Conservation (phyloP, 2,888 invertebrate genomes). For the Xestia rhomboidea region DNA sequence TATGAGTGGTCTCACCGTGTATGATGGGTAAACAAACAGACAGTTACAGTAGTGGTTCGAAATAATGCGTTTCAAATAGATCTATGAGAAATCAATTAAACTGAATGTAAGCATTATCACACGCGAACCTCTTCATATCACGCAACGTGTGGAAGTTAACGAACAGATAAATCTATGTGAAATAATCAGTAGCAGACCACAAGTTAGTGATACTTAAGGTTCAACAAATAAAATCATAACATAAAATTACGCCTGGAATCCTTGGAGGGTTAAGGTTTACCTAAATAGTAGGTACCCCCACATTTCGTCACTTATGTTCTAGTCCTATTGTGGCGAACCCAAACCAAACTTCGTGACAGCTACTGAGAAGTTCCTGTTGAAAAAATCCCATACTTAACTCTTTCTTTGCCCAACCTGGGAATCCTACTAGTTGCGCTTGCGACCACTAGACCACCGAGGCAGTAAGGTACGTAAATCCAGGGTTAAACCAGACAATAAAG, state of each 20-base stretch:
- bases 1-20: background rate
- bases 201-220: background rate
- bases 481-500: background rate
- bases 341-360: background rate
- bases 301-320: background rate
- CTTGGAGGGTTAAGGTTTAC: background rate
- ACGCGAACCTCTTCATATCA: constrained; percentile 8
- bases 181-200: background rate
- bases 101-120: constrained; percentile 1
- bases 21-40: background rate
- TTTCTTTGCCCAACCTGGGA: background rate
- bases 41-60: constrained; percentile 9
- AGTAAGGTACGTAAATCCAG: background rate
- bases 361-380: background rate
- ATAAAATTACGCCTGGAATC: background rate
- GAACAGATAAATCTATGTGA: background rate
- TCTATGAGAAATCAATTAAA: constrained; percentile 15
- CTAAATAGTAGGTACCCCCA: background rate
- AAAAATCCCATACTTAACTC: background rate
- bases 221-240: background rate
- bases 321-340: background rate
- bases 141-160: constrained; percentile 13
- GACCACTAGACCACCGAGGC: background rate
- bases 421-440: background rate
- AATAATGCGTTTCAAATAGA: constrained; percentile 18